These are phyloP conservation scores for Prionailurus viverrinus DNA, from an alignment of 2,113 vertebrate species.

Conservation along the genomic window DNA sequence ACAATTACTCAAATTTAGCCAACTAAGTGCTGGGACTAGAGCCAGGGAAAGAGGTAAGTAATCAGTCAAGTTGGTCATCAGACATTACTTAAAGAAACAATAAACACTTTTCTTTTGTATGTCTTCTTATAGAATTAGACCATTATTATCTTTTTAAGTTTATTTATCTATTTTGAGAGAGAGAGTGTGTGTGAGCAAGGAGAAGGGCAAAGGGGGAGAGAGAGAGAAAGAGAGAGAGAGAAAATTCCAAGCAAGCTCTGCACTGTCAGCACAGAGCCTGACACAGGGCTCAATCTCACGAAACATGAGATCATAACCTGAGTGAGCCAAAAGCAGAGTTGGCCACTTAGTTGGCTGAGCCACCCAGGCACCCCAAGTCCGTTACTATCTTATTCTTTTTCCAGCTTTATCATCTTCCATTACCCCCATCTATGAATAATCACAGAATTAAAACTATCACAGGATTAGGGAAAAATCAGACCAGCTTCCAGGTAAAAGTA, in stretches of 20 bases:
- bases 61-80: background rate
- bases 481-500: background rate
- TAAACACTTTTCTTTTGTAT: slow-evolving; percentile 17
- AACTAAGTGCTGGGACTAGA: background rate
- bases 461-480: slow-evolving; percentile 12
- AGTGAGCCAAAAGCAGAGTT: no score
- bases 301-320: no score
- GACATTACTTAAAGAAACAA: background rate
- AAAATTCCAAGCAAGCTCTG: no score
- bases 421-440: background rate
- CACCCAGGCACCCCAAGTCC: no score
- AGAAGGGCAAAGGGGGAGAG: no score
- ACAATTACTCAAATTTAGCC: background rate
- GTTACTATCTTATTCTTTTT: background rate
- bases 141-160: background rate
- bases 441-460: background rate
- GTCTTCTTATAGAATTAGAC: background rate
- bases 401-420: background rate
- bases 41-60: background rate
- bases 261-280: no score
- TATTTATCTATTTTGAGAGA: no score
- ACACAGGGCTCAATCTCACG: no score
- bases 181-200: no score
- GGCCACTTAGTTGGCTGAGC: no score
- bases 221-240: no score